Evolutionary conservation across 2,888 invertebrate species (phyloP), one percentile per base, ranked within the genome.

Genomic region (Parascotia fuliginaria): DNA sequence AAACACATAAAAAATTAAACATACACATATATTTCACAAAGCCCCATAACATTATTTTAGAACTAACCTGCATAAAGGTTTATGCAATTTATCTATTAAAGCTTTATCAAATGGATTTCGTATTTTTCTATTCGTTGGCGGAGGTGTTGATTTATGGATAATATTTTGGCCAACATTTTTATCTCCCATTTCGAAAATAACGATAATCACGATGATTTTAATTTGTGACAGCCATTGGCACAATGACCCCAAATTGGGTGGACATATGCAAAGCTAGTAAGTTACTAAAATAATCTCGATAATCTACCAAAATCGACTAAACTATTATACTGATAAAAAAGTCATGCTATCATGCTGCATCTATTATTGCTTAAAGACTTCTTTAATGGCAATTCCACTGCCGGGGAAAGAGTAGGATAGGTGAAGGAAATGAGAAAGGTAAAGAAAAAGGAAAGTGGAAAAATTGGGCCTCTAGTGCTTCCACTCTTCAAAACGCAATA

Each of bases 71-170:
- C 95, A 95, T 72, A 96, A 92, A 59, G 95, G 94, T 49, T 94
- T 92, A 79, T 95, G 95, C 46, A 95, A 82, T 70, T 93, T 93
- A 61, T 94, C 94, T 40, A 94, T 93, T 57, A 95, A 82, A 39
- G 92, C 94, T 65, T 90, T 91, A 68, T 95, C 95, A 75, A 96
- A 96, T 2, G 95, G 95, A 89, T 95, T 96, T 55, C 93, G 89
- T 41, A 95, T 93, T 84, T 86, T 92, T 70, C 73, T 83, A 65
- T 79, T 85, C 28, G 79, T 80, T 39, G 87, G 80, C 28, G 89
- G 88, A 24, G 91, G 90, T 14, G 91, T 89, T 16, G 79, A 83
- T 78, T 86, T 89, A 70, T 75, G 76, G 67, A 75, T 72, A 75
- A 45, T 73, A 66, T 73, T 77, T 42, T 78, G 76, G 55, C 75